Conservation (phyloP, 1,140 invertebrate species). For the Heliconius melpomene region DNA sequence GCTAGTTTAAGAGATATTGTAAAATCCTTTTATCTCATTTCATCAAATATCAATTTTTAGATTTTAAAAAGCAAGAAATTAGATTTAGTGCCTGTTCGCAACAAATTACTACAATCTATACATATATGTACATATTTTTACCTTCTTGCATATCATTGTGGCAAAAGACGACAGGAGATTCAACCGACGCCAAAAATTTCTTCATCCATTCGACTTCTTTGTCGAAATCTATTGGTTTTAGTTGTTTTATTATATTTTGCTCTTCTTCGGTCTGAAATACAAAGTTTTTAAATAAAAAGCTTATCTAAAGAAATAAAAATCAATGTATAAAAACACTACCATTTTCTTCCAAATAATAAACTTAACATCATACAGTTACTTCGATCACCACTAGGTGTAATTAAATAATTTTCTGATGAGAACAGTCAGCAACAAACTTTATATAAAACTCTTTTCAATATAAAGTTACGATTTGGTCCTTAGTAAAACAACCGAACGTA, state of each 20-base stretch:
- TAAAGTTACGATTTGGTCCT: no score
- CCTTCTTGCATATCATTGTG: slow-evolving; percentile 99
- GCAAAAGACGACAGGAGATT: slow-evolving; percentile 96
- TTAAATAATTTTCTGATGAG: no score
- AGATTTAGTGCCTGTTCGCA: no score
- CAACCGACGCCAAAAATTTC: slow-evolving; percentile 81
- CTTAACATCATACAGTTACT: no score
- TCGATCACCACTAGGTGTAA: no score
- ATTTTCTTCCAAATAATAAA: not conserved
- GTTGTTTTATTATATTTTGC: slow-evolving; percentile 57
- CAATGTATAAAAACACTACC: not conserved
- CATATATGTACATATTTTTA: slow-evolving; percentile 47
- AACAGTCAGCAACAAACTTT: no score
- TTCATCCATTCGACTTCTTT: slow-evolving; percentile 85
- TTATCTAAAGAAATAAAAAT: not conserved
- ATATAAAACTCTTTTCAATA: no score
- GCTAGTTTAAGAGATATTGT: no score
- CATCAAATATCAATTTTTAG: no score
- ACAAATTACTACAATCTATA: no score
- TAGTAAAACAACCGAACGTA: slow-evolving; percentile 7
- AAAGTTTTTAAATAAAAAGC: not conserved
- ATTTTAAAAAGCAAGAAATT: no score
- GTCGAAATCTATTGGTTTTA: slow-evolving; percentile 81
- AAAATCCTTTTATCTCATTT: no score
- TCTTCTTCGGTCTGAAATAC: slow-evolving; percentile 67